Percentiles rank a stretch among this genome's conserved stretches.
phyloP scores from a whole-genome alignment of 2,888 invertebrate species.

The Phaedon cochleariae region DNA sequence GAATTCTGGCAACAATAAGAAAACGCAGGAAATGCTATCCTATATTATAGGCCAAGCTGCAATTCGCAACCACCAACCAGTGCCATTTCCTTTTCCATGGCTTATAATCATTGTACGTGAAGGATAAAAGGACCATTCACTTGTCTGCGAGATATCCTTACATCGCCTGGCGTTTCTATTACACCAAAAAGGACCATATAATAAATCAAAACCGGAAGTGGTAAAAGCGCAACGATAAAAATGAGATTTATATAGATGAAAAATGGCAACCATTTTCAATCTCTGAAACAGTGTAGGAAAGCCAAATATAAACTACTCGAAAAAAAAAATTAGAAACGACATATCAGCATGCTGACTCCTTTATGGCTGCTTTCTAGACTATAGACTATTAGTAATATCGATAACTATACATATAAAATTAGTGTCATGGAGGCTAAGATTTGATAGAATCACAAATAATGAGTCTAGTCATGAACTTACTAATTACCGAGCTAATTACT shows the following conservation, averaged over 20 bases:
- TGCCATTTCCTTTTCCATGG: neutral
- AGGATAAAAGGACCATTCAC: neutral
- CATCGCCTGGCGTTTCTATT: neutral
- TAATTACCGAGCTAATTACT: too few species aligned
- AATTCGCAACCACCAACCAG: neutral
- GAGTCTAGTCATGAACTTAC: too few species aligned
- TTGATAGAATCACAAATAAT: too few species aligned
- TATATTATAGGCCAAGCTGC: neutral
- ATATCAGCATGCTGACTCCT: too few species aligned
- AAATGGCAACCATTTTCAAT: neutral
- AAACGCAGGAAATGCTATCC: neutral
- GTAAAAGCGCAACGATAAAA: conserved; percentile 1
- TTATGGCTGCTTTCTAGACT: too few species aligned
- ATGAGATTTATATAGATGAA: conserved; percentile 2
- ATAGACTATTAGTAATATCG: too few species aligned
- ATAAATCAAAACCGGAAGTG: conserved; percentile 1
- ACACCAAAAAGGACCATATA: neutral
- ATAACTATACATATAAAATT: too few species aligned
- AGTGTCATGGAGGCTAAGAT: too few species aligned
- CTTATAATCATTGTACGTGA: neutral
- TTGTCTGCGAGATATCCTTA: neutral
- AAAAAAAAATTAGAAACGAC: too few species aligned
- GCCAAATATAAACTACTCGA: neutral
- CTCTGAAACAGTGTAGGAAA: neutral
- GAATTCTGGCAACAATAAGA: neutral